Percentiles rank a stretch among this genome's conserved stretches.
These are phyloP conservation scores for Antrozous pallidus DNA, from an alignment of 2,797 vertebrate species.

Conservation along the genomic window DNA sequence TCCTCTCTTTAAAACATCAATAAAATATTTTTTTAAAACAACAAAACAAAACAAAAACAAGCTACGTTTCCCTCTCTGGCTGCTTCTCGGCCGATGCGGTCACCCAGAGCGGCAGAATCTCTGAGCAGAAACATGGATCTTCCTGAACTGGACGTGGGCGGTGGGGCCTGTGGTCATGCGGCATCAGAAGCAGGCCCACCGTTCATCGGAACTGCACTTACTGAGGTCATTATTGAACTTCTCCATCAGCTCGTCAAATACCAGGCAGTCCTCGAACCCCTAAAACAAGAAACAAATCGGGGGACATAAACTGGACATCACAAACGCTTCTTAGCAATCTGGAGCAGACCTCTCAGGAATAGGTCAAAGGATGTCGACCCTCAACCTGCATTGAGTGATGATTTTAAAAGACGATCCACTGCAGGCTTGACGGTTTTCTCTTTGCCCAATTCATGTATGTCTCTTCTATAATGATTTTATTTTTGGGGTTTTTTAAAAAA, in stretches of 20 bases:
- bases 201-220: slow-evolving; percentile 80
- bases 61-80: background rate
- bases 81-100: background rate
- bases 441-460: background rate
- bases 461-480: background rate
- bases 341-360: background rate
- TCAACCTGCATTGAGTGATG: background rate
- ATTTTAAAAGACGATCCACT: background rate
- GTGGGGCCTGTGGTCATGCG: background rate
- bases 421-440: background rate
- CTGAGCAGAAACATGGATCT: background rate
- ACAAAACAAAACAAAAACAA: too few species aligned
- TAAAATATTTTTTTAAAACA: too few species aligned
- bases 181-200: background rate
- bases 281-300: slow-evolving; percentile 66
- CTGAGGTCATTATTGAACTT: slow-evolving; percentile 90
- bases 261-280: slow-evolving; percentile 98
- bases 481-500: too few species aligned
- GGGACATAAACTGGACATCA: background rate
- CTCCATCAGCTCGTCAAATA: slow-evolving; percentile 95
- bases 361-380: background rate
- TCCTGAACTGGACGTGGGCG: background rate
- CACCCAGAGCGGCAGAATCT: background rate
- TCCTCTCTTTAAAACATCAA: too few species aligned
- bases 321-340: background rate